Conservation (phyloP, 1,140 invertebrate species). For the Ips nitidus region DNA sequence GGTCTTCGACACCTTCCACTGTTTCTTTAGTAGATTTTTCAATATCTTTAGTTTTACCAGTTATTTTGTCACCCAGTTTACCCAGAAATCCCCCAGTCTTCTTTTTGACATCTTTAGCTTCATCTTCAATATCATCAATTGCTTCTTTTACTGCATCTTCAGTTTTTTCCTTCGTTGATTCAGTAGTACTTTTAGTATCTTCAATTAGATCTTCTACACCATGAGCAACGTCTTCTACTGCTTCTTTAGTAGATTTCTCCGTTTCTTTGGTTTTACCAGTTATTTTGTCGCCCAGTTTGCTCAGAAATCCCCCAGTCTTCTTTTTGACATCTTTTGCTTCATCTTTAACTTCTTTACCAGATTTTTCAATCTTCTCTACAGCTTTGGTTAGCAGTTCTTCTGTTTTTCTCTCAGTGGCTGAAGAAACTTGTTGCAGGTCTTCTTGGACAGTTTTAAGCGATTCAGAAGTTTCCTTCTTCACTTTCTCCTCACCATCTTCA, state of each 20-base stretch:
- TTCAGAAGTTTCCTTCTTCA: slow-evolving; percentile 2
- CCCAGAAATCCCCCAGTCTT: not conserved
- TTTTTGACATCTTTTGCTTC: slow-evolving; percentile 16
- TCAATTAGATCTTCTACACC: not conserved
- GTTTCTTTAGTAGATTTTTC: not conserved
- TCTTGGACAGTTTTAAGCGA: not conserved
- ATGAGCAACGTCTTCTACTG: not conserved
- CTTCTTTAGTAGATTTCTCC: slow-evolving; percentile 7
- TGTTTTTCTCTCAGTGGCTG: not conserved
- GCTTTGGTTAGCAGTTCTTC: not conserved
- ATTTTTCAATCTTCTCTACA: slow-evolving; percentile 5
- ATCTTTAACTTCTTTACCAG: slow-evolving; percentile 2
- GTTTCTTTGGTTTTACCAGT: slow-evolving; percentile 26
- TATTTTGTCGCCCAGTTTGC: slow-evolving; percentile 27
- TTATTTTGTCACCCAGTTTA: not conserved
- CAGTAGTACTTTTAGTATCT: not conserved
- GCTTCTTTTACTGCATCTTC: not conserved
- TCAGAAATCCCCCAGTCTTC: slow-evolving; percentile 28
- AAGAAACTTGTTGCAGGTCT: not conserved
- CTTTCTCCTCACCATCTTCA: slow-evolving; percentile 8
- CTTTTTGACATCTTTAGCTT: slow-evolving; percentile 9
- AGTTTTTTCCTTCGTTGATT: slow-evolving; percentile 1
- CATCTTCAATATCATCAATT: not conserved
- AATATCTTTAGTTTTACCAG: not conserved
- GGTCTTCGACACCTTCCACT: no score